Percentiles rank a stretch among this genome's conserved stretches.
phyloP scores from a whole-genome alignment of 2,113 vertebrate species.

The Isichthys henryi region DNA sequence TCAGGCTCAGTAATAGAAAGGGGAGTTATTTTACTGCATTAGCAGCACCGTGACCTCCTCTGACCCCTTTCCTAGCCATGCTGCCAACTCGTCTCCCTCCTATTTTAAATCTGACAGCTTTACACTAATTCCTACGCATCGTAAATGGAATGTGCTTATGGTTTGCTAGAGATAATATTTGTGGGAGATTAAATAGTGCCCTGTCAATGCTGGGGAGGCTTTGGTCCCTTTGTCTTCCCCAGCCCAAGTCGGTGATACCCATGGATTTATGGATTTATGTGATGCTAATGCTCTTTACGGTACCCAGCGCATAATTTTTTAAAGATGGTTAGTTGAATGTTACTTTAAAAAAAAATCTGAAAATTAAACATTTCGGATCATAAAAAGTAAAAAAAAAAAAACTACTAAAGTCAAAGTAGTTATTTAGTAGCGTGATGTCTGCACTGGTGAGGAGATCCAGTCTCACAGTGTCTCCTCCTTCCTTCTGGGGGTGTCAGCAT shows the following conservation, averaged over 20 bases:
- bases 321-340: background rate
- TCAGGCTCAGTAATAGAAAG: background rate
- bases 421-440: background rate
- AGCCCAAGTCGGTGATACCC: background rate
- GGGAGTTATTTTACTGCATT: background rate
- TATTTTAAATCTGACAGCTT: background rate
- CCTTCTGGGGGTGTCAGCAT: constrained; percentile 60
- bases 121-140: background rate
- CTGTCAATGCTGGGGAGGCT: background rate
- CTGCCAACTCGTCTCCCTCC: background rate
- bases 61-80: background rate
- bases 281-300: background rate
- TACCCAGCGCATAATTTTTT: background rate
- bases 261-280: background rate
- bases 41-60: background rate
- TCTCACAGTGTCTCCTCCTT: background rate
- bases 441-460: background rate
- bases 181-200: background rate
- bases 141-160: background rate
- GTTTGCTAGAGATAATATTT: background rate
- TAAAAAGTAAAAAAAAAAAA: background rate
- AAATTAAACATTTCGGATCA: background rate
- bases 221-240: background rate
- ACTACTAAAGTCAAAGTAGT: background rate
- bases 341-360: background rate